Base-by-base conservation (phyloP, 2,888 invertebrate species). In the Pollenia angustigena region DNA sequence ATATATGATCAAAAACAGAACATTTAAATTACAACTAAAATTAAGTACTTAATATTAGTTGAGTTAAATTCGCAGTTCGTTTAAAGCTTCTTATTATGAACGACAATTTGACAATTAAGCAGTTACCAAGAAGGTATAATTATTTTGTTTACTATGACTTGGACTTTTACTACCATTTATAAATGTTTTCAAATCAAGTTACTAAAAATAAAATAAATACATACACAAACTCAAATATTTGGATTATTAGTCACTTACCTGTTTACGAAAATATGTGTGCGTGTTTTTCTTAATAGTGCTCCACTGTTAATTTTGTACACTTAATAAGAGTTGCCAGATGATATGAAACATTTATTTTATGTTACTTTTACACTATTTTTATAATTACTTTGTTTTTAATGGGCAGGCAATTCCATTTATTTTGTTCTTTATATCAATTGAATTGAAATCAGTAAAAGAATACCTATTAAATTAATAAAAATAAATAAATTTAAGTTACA, bases 311-410 rank as follows among this genome's bases (percentile, higher is more conserved):
- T 68, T 58, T 32, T 54, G 1, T 32, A 54, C 11, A 32, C 12
- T 32, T 44, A 32, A 48, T 46, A 32, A 48, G 48, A 69, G 69
- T 46, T 82, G 69, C 56, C 48, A 56, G 64, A 46, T 18, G 32
- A 32, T 32, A 32, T 69, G 32, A 23, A 11, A 60, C 23, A 52
- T 60, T 50, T 69, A 69, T 58, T 78, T 79, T 69, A 60, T 44
- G 48, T 71, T n/a, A 80, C 50, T 68, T 60, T 60, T 12, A 50
- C 44, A 50, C 42, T 44, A 48, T 48, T 46, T 56, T 60, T 44
- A 3, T 50, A 62, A 7, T 40, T 58, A 52, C 46, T 50, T 48
- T 1, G 11, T 12, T 32, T 54, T 76, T 83, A 42, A 62, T 48
- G 23, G 56, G 8, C 16, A 66, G 42, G 8, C 50, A 68, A 68